phyloP scores from a whole-genome alignment of 2,113 vertebrate genomes.

The Zosterops lateralis region DNA sequence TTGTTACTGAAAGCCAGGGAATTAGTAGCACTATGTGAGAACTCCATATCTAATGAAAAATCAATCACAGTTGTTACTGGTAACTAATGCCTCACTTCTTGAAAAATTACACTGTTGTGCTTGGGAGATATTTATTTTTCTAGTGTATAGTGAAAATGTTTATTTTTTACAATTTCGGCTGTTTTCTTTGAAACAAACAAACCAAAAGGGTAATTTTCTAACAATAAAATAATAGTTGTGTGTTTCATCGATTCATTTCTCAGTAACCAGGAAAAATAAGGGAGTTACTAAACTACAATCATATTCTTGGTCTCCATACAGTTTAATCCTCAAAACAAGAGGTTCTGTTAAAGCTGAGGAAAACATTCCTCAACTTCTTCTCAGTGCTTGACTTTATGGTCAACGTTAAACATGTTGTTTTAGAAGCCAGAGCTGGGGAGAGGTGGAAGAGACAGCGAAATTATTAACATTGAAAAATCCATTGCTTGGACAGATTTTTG shows the following conservation, averaged over 20 bases:
- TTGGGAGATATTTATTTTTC: not conserved
- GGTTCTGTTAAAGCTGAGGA: not conserved
- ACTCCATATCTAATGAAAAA: not conserved
- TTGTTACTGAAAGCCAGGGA: not conserved
- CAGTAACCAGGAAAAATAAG: not conserved
- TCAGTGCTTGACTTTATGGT: not conserved
- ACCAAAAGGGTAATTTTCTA: not conserved
- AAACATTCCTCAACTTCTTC: not conserved
- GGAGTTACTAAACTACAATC: not conserved
- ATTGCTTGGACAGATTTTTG: not conserved
- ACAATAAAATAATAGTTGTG: not conserved
- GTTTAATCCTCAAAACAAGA: not conserved
- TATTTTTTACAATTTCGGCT: not conserved
- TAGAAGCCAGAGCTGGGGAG: not conserved
- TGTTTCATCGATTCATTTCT: not conserved
- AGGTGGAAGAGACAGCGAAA: not conserved
- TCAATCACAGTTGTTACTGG: not conserved
- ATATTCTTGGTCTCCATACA: not conserved
- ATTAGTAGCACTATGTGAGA: not conserved
- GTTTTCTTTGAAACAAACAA: not conserved
- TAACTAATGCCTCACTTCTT: not conserved
- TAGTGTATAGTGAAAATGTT: not conserved
- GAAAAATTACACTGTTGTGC: not conserved
- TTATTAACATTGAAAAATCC: not conserved
- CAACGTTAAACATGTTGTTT: not conserved